phyloP scores from a whole-genome alignment of 2,888 invertebrate species.

The Yponomeuta cagnagella region DNA sequence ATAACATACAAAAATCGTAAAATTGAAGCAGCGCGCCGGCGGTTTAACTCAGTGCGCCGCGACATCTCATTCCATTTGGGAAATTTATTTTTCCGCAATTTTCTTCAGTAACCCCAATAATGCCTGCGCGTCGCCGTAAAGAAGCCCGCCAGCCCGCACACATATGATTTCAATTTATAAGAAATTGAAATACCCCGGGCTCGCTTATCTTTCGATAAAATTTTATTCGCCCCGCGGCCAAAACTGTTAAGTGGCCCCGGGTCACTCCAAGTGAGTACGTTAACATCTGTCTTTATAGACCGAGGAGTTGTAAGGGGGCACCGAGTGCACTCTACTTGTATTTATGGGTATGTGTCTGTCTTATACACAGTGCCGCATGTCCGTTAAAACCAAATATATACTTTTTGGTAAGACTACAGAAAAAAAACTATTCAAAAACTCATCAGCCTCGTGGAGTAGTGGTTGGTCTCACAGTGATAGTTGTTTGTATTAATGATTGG shows the following conservation, averaged over 20 bases:
- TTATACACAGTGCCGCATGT: no score
- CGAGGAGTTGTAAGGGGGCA: no score
- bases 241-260: neutral
- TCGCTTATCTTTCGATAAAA: constrained; percentile 15
- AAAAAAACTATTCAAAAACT: no score
- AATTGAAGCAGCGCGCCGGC: neutral
- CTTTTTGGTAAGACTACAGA: no score
- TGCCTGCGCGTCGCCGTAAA: constrained; percentile 35
- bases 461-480: no score
- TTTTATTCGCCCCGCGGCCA: constrained; percentile 7
- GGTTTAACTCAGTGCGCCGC: constrained; percentile 23
- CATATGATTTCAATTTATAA: constrained; percentile 36
- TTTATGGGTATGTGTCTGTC: no score
- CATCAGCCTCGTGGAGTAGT: no score
- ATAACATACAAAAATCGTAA: constrained; percentile 2
- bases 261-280: constrained; percentile 9
- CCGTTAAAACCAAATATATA: no score
- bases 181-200: constrained; percentile 14
- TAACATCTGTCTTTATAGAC: constrained; percentile 7
- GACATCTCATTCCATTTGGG: constrained; percentile 42
- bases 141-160: constrained; percentile 32
- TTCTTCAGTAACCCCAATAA: constrained; percentile 36
- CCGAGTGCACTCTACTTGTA: no score
- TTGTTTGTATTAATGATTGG: no score
- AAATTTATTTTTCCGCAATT: constrained; percentile 50